Conservation (phyloP, 2,797 vertebrate species). For the Paratrypauchen microcephalus region DNA sequence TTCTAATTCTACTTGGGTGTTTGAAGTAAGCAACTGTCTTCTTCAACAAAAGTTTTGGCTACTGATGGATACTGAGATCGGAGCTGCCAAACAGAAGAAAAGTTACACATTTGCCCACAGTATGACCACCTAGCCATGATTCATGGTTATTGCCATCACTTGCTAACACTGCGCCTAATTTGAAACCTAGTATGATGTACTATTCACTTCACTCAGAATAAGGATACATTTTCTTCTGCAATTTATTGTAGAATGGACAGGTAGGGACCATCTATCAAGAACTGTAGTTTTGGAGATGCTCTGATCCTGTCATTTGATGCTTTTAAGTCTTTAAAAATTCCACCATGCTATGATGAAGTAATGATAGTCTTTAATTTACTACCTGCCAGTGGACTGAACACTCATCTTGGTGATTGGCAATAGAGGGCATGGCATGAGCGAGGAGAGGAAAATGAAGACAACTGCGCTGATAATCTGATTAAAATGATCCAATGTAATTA, state of each 20-base stretch:
- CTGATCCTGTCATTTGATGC: no score
- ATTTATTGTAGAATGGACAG: background rate
- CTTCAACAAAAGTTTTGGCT: no score
- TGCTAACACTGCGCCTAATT: background rate
- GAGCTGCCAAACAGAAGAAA: background rate
- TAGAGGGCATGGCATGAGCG: background rate
- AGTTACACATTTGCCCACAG: background rate
- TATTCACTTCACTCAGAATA: background rate
- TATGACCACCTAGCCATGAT: background rate
- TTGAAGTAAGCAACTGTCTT: no score
- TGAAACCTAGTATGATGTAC: background rate
- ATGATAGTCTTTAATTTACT: background rate
- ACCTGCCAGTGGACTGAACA: background rate
- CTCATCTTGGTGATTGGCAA: background rate
- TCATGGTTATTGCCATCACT: background rate
- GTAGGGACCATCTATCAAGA: background rate
- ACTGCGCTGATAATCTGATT: slow-evolving; percentile 12
- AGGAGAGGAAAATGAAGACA: background rate
- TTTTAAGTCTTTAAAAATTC: no score
- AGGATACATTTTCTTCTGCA: background rate
- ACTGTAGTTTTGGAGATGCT: background rate
- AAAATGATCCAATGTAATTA: slow-evolving; percentile 38
- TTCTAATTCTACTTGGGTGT: no score
- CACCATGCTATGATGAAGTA: background rate
- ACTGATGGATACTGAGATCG: background rate